phyloP scores from a whole-genome alignment of 2,113 vertebrate genomes.

The Carassius carassius region DNA sequence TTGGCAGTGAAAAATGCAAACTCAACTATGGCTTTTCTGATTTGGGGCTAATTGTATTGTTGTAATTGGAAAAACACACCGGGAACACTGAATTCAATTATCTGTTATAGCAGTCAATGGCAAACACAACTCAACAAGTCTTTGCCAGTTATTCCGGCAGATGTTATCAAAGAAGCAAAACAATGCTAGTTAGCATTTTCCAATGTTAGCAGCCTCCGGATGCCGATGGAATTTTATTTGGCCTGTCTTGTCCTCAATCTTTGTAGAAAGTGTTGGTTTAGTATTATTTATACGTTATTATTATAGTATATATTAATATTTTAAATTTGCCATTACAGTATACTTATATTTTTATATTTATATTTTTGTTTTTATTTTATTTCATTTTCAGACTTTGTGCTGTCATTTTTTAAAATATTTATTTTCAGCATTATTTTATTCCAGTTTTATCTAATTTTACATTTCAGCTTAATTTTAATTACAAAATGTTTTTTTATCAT shows the following conservation, averaged over 20 bases:
- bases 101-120: slow-evolving; percentile 19
- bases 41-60: slow-evolving; percentile 55
- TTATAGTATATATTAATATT: neutral
- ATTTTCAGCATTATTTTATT: neutral
- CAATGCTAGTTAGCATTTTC: slow-evolving; percentile 57
- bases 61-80: slow-evolving; percentile 18
- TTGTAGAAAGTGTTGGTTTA: no score
- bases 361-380: neutral
- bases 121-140: slow-evolving; percentile 33
- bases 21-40: slow-evolving; percentile 39
- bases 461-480: neutral
- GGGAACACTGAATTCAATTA: slow-evolving; percentile 48
- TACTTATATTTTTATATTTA: neutral
- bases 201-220: no score
- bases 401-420: neutral
- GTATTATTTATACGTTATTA: neutral
- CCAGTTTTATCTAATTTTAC: neutral
- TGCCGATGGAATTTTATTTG: slow-evolving; percentile 1
- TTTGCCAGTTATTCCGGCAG: slow-evolving; percentile 43
- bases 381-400: neutral
- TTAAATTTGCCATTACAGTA: no score
- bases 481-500: neutral
- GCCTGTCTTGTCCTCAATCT: neutral
- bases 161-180: slow-evolving; percentile 63
- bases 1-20: slow-evolving; percentile 30